These are phyloP conservation scores for Acronicta leporina DNA, from an alignment of 2,888 invertebrate genomes.

Conservation along the genomic window DNA sequence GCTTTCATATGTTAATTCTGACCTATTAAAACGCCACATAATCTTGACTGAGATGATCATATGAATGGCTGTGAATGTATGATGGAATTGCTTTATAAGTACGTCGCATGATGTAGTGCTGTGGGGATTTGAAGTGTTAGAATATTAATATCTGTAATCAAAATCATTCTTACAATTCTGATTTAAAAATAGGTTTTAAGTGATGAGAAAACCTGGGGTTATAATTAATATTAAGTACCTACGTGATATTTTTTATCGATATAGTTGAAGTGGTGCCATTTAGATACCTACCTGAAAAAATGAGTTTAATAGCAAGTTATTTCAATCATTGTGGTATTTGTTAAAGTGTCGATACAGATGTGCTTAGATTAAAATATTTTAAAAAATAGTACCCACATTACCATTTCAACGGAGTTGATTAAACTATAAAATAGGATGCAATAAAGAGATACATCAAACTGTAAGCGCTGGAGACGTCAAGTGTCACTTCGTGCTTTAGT, in stretches of 20 bases:
- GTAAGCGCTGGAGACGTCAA: not conserved
- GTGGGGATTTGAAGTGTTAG: constrained; percentile 29
- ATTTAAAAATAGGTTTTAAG: not conserved
- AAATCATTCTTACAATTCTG: not conserved
- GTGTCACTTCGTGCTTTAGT: constrained; percentile 14
- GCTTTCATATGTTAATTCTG: constrained; percentile 83
- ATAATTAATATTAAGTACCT: too few species aligned
- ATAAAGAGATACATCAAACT: not conserved
- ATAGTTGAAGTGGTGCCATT: too few species aligned
- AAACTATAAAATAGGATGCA: not conserved
- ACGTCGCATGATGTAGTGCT: constrained; percentile 37
- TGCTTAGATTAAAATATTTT: too few species aligned
- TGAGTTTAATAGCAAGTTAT: too few species aligned
- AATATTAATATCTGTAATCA: constrained; percentile 1
- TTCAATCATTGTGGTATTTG: too few species aligned
- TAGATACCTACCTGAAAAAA: too few species aligned
- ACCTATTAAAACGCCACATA: constrained; percentile 78
- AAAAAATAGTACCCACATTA: too few species aligned
- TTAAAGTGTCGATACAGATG: too few species aligned
- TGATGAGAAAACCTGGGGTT: too few species aligned
- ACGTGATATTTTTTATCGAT: too few species aligned
- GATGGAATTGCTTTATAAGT: constrained; percentile 64
- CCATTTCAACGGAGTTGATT: too few species aligned
- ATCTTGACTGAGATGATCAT: constrained; percentile 70
- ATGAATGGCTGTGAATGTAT: constrained; percentile 70